A percentile compares a stretch with the other conserved stretches of the same genome.
Evolutionary conservation across 2,113 vertebrate genomes (phyloP).

Genomic region (Psammodynastes pulverulentus): DNA sequence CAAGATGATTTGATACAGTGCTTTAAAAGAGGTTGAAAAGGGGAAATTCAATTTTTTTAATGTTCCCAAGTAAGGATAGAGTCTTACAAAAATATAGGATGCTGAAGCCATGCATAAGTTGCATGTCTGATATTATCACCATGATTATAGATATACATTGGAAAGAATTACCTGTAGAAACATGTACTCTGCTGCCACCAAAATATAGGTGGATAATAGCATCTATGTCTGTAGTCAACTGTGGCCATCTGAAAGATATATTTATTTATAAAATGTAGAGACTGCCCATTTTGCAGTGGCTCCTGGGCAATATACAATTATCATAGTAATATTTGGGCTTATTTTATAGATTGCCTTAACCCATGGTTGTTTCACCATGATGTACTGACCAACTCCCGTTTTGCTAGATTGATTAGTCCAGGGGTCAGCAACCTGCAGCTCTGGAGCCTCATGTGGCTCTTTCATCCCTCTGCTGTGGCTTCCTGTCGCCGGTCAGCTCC

Average conservation of each 20-base stretch:
- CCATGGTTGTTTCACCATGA: no score
- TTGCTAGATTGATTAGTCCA: no score
- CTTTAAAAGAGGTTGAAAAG: neutral
- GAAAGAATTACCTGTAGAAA: neutral
- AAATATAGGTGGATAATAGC: neutral
- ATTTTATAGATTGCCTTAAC: no score
- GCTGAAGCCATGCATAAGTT: neutral
- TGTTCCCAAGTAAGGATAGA: neutral
- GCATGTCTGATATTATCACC: neutral
- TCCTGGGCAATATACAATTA: neutral
- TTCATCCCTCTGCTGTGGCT: no score
- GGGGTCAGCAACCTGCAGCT: no score
- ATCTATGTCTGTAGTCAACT: neutral
- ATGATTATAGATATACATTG: neutral
- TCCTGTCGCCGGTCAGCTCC: no score
- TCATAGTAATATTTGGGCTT: neutral
- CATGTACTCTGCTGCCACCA: neutral
- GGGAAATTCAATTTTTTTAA: fast-evolving
- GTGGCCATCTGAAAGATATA: neutral
- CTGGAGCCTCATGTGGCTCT: no score
- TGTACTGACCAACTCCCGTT: no score
- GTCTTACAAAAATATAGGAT: neutral
- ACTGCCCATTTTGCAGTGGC: no score
- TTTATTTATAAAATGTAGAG: no score
- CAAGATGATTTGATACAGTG: neutral